These are phyloP conservation scores for Drosophila pseudotalamancana DNA, from an alignment of 2,888 invertebrate genomes.

Conservation along the genomic window DNA sequence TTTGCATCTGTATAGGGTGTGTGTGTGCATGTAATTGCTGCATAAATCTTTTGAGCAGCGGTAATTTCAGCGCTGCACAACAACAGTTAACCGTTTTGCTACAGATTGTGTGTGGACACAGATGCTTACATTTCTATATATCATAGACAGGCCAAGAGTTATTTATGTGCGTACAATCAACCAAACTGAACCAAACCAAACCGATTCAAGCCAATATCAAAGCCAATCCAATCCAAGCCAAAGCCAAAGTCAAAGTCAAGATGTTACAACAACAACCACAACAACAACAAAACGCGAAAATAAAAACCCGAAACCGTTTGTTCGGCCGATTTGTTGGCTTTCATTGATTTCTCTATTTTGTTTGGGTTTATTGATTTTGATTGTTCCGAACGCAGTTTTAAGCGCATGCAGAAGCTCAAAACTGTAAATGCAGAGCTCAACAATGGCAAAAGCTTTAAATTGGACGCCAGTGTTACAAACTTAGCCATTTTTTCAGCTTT, in stretches of 20 bases:
- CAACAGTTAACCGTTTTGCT: slow-evolving; percentile 57
- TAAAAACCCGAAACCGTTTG: slow-evolving; percentile 66
- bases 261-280: slow-evolving; percentile 14
- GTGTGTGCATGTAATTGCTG: slow-evolving; percentile 61
- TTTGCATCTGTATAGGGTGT: slow-evolving; percentile 23
- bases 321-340: slow-evolving; percentile 48
- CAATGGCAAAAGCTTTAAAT: neutral
- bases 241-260: slow-evolving; percentile 10
- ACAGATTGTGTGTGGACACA: slow-evolving; percentile 39
- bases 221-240: slow-evolving; percentile 17
- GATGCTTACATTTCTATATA: slow-evolving; percentile 45
- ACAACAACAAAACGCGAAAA: slow-evolving; percentile 12
- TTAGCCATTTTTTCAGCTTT: slow-evolving; percentile 9
- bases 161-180: slow-evolving; percentile 63
- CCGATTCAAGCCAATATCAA: neutral
- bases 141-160: slow-evolving; percentile 37
- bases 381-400: slow-evolving; percentile 40
- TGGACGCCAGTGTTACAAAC: neutral
- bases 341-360: slow-evolving; percentile 73
- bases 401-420: slow-evolving; percentile 14
- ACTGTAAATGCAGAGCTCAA: slow-evolving; percentile 63
- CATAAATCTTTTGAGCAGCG: slow-evolving; percentile 71
- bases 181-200: slow-evolving; percentile 25
- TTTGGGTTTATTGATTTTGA: slow-evolving; percentile 62
- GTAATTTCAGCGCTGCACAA: slow-evolving; percentile 57